Evolutionary conservation across 2,888 invertebrate genomes (phyloP).

Genomic region (Platycheirus albimanus): DNA sequence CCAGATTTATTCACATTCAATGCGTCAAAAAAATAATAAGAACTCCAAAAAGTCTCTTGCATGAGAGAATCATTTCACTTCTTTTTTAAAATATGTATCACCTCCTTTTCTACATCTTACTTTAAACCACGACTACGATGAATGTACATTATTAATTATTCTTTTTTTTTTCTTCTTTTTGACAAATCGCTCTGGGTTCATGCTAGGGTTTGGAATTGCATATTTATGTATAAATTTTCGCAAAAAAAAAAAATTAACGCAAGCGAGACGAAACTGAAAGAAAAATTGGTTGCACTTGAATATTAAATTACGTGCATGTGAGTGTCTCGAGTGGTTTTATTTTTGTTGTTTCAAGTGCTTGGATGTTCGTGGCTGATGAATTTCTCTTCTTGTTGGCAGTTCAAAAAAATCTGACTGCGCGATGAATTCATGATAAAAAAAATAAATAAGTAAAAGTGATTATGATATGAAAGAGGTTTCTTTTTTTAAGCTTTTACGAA

Average conservation of each 20-base stretch:
- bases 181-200: slow-evolving; percentile 32
- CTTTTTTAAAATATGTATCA: no score
- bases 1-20: no score
- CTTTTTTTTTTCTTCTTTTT: background rate
- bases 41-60: no score
- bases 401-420: slow-evolving; percentile 31
- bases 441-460: slow-evolving; percentile 13
- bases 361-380: slow-evolving; percentile 35
- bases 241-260: slow-evolving; percentile 11
- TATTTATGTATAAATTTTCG: background rate
- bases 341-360: slow-evolving; percentile 21
- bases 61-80: no score
- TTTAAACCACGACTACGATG: background rate
- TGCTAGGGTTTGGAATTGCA: background rate
- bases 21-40: no score
- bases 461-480: background rate
- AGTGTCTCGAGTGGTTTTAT: slow-evolving; percentile 15
- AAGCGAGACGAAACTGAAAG: slow-evolving; percentile 34
- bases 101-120: background rate
- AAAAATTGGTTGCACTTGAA: slow-evolving; percentile 65
- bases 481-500: no score
- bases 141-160: background rate
- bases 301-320: slow-evolving; percentile 33
- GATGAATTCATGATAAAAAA: slow-evolving; percentile 24
- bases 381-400: slow-evolving; percentile 31